Evolutionary conservation across 2,797 vertebrate species (phyloP).

Genomic region (Harpagifer antarcticus): DNA sequence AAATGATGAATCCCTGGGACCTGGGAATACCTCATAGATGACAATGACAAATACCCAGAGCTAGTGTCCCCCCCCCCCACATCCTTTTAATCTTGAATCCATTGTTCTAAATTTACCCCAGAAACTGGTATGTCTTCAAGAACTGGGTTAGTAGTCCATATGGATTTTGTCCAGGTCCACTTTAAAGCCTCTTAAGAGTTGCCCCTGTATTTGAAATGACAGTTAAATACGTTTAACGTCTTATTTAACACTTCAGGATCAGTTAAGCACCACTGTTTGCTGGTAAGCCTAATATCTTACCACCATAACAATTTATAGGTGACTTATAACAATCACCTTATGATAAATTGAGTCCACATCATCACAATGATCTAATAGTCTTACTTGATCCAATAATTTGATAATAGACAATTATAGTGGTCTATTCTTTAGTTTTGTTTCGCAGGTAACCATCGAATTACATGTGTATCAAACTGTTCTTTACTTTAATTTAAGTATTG

Average conservation of each 20-base stretch:
- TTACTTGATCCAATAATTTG: no score
- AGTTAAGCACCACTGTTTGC: background rate
- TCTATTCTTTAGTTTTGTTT: background rate
- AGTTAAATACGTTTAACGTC: conserved; percentile 22
- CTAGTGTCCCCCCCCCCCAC: conserved; percentile 25
- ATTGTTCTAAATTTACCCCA: conserved; percentile 74
- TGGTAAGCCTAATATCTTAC: background rate
- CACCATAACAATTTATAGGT: background rate
- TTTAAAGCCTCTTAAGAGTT: conserved; percentile 35
- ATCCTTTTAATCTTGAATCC: conserved; percentile 60
- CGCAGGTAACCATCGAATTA: background rate
- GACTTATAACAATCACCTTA: background rate
- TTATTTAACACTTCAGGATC: background rate
- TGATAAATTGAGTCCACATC: background rate
- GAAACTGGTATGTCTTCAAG: conserved; percentile 55
- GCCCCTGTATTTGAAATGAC: conserved; percentile 25
- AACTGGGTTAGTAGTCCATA: conserved; percentile 81
- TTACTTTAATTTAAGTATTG: conserved; percentile 19
- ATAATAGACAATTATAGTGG: no score
- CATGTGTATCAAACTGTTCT: background rate
- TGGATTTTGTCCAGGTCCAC: conserved; percentile 54
- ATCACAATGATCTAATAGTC: no score
- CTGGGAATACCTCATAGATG: conserved; percentile 66
- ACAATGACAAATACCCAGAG: conserved; percentile 81
- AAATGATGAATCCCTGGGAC: conserved; percentile 71